Evolutionary conservation across 2,797 vertebrate genomes (phyloP).

Genomic region (Myotis vivesi): DNA sequence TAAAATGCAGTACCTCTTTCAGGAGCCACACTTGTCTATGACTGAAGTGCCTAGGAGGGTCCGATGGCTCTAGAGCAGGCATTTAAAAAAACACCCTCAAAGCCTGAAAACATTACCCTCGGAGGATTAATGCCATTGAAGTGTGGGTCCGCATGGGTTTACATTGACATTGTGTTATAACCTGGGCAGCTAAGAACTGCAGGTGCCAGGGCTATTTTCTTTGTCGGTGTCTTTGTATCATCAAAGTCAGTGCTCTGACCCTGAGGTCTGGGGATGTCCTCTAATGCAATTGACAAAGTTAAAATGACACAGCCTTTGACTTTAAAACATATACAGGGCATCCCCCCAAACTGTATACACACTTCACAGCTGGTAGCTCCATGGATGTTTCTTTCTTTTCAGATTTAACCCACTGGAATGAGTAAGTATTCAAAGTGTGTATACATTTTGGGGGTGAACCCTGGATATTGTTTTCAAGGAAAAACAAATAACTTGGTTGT

Average conservation of each 20-base stretch:
- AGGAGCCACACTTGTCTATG: neutral
- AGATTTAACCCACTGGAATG: neutral
- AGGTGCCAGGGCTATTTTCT: neutral
- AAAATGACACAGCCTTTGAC: neutral
- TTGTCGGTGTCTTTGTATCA: neutral
- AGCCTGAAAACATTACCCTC: neutral
- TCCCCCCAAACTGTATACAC: neutral
- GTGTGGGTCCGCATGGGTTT: neutral
- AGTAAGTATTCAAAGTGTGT: neutral
- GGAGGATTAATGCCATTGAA: neutral
- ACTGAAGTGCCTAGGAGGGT: neutral
- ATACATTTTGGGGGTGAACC: neutral
- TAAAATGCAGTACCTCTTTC: neutral
- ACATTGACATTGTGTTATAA: neutral
- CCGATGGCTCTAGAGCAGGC: neutral
- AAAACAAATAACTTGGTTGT: neutral
- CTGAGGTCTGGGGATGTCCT: neutral
- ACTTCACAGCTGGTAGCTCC: neutral
- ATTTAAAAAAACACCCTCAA: neutral
- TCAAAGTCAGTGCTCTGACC: neutral
- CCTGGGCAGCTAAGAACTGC: neutral
- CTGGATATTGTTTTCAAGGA: neutral
- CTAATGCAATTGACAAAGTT: neutral
- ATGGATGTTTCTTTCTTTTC: neutral
- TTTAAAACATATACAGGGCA: neutral